These are phyloP conservation scores for Riptortus pedestris DNA, from an alignment of 1,140 invertebrate genomes.

Conservation along the genomic window DNA sequence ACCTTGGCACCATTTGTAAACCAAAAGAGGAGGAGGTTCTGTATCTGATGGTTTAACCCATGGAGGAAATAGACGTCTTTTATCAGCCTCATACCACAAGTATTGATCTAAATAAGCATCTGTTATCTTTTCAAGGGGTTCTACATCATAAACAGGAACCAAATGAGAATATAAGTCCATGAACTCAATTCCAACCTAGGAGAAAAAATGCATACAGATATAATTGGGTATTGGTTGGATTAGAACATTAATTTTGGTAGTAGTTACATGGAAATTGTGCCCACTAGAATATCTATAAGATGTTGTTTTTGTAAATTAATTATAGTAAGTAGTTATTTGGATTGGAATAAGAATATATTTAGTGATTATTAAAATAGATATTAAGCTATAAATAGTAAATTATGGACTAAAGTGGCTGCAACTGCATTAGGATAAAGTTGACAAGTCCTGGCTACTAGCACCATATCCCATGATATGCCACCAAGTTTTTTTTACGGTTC, in stretches of 20 bases:
- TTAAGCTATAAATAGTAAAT: too few species aligned
- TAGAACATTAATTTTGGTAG: too few species aligned
- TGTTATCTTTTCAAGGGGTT: constrained; percentile 97
- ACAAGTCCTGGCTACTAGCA: constrained; percentile 92
- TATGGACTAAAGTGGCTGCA: constrained; percentile 87
- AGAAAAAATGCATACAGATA: too few species aligned
- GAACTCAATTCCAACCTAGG: constrained; percentile 91
- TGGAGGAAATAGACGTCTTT: constrained; percentile 87
- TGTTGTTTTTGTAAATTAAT: too few species aligned
- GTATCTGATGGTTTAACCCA: constrained; percentile 99
- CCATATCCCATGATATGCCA: constrained; percentile 99
- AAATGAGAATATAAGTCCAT: constrained; percentile 99
- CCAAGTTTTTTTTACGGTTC: too few species aligned
- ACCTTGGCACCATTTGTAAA: constrained; percentile 99
- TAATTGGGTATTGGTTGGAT: too few species aligned
- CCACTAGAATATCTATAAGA: too few species aligned
- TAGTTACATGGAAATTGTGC: too few species aligned
- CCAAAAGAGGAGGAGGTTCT: constrained; percentile 92
- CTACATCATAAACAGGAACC: constrained; percentile 98
- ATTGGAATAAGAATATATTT: too few species aligned
- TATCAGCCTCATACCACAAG: constrained; percentile 99
- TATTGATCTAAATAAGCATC: constrained; percentile 99
- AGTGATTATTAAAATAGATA: too few species aligned
- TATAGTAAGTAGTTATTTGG: too few species aligned
- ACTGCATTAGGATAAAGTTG: constrained; percentile 96